Evolutionary conservation across 2,888 invertebrate species (phyloP).

Genomic region (Eilema depressum): DNA sequence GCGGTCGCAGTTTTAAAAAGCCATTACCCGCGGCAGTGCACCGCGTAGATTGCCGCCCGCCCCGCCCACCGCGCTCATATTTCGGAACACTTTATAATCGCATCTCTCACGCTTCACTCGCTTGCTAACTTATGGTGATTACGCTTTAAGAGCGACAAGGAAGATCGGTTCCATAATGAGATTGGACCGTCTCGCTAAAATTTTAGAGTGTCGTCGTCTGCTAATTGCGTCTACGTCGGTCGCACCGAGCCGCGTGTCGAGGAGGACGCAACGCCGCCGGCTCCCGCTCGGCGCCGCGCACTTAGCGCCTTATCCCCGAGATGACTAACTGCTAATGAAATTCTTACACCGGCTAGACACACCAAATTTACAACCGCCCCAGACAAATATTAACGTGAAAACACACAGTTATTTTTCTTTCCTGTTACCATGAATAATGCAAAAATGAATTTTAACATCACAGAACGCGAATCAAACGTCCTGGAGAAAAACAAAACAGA

Average conservation of each 20-base stretch:
- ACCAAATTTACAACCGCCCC: constrained; percentile 54
- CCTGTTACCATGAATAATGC: constrained; percentile 56
- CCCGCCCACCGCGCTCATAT: constrained; percentile 75
- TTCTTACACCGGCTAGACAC: constrained; percentile 63
- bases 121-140: constrained; percentile 86
- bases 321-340: constrained; percentile 70
- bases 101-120: constrained; percentile 85
- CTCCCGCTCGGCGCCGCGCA: constrained; percentile 46
- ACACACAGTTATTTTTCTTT: constrained; percentile 53
- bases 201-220: constrained; percentile 84
- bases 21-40: constrained; percentile 85
- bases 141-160: constrained; percentile 85
- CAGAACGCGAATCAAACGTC: constrained; percentile 75
- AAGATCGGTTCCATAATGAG: constrained; percentile 85
- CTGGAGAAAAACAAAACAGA: constrained; percentile 80
- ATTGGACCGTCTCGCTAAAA: constrained; percentile 85
- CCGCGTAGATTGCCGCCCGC: constrained; percentile 80
- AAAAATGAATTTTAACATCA: constrained; percentile 68
- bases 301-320: constrained; percentile 60
- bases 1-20: constrained; percentile 87
- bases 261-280: constrained; percentile 35
- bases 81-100: constrained; percentile 87
- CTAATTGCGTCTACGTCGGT: constrained; percentile 78
- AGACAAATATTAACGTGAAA: constrained; percentile 49
- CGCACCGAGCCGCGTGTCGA: constrained; percentile 49